These are phyloP conservation scores for Apeira syringaria DNA, from an alignment of 2,888 invertebrate genomes.

Conservation along the genomic window DNA sequence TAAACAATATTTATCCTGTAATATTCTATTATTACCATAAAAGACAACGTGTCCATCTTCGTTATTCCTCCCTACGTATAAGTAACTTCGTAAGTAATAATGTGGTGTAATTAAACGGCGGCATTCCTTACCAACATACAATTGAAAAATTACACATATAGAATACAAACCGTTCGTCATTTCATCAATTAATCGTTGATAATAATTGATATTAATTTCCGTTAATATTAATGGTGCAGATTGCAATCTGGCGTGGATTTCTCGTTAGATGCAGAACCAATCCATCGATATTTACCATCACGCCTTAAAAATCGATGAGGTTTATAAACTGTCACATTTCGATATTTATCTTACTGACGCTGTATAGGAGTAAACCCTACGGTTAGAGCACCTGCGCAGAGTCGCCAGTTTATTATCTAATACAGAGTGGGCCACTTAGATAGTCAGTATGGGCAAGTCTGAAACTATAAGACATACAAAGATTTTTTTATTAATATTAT, in stretches of 20 bases:
- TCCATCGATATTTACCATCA: too few species aligned
- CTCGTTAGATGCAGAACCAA: neutral
- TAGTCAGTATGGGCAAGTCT: too few species aligned
- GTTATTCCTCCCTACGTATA: neutral
- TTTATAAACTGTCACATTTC: too few species aligned
- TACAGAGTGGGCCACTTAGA: too few species aligned
- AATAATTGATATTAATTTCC: conserved; percentile 44
- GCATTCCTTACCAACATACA: neutral
- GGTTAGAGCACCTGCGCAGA: too few species aligned
- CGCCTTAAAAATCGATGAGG: too few species aligned
- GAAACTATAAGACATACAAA: too few species aligned
- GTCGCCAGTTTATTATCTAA: too few species aligned
- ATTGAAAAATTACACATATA: conserved; percentile 22
- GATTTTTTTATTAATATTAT: too few species aligned
- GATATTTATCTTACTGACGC: too few species aligned
- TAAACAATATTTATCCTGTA: conserved; percentile 13
- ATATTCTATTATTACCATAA: conserved; percentile 13
- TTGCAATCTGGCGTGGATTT: conserved; percentile 12
- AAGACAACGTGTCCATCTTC: neutral
- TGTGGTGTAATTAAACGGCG: neutral
- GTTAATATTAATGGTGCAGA: conserved; percentile 22
- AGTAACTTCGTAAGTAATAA: neutral
- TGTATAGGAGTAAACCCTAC: too few species aligned
- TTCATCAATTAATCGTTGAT: conserved; percentile 44
- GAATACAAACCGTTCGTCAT: conserved; percentile 26